A percentile compares a stretch with the other conserved stretches of the same genome.
phyloP scores from a whole-genome alignment of 2,113 vertebrate species.

The Leptobrachium leishanense region DNA sequence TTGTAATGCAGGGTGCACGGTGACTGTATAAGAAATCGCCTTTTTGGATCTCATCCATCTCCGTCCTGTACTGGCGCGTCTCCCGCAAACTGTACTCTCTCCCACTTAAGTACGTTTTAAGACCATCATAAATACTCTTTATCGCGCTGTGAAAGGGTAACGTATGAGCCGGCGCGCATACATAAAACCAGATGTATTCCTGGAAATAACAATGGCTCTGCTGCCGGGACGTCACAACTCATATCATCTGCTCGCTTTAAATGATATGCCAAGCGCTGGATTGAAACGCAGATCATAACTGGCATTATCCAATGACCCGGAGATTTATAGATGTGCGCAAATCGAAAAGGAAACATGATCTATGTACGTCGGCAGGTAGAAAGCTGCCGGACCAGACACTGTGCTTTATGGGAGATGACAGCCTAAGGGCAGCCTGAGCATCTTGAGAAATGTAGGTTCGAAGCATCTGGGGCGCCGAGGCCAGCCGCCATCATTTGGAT shows the following conservation, averaged over 20 bases:
- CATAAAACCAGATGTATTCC: conserved; percentile 34
- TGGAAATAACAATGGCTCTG: background rate
- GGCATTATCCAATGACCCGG: too few relatives aligned
- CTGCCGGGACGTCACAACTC: conserved; percentile 21
- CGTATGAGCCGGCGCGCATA: background rate
- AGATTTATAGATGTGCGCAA: too few relatives aligned
- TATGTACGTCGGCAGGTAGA: too few relatives aligned
- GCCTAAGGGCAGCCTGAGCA: too few relatives aligned
- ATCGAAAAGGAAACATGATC: too few relatives aligned
- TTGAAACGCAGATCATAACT: too few relatives aligned
- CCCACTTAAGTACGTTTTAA: background rate
- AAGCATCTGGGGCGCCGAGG: too few relatives aligned
- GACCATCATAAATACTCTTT: conserved; percentile 20
- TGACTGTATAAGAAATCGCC: background rate
- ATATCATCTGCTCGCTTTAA: background rate
- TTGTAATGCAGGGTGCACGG: background rate
- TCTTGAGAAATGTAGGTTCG: too few relatives aligned
- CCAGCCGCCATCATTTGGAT: too few relatives aligned
- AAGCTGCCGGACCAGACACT: too few relatives aligned
- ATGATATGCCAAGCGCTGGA: too few relatives aligned
- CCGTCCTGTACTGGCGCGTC: background rate
- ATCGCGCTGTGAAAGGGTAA: background rate
- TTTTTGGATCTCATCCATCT: conserved; percentile 11
- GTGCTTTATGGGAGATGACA: too few relatives aligned
- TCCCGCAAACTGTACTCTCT: background rate